Base-by-base conservation (phyloP, 2,797 vertebrate genomes). In the Diplodus puntazzo region DNA sequence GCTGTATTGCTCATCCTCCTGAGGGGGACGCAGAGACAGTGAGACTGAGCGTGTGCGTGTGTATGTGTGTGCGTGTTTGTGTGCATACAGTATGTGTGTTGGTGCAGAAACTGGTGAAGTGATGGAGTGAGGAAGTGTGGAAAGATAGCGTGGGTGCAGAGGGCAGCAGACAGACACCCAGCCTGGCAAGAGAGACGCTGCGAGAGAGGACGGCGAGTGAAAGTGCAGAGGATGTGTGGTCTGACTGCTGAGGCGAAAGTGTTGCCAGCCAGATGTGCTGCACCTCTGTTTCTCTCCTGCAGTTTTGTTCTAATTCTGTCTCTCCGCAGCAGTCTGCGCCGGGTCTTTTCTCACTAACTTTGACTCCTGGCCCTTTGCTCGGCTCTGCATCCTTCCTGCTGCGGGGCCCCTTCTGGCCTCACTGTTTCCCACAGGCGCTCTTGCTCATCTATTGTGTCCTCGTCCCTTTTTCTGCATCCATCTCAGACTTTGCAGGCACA, bases 161-260 rank as follows among this genome's bases (percentile, higher is more conserved):
- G 91, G 93, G 88, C 93, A 91, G 81, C 86, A 79, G 88, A 88
- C 92, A 94, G 92, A 93, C 86, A 53, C 74, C 23, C 65, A 69
- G 79, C 73, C 68, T 86, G 87, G 85, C 60, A 72, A 87, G 66
- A 76, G 65, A 80, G 85, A 61, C 8, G 23, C 43, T 67, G 48
- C 21, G 77, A 77, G 72, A 62, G 86, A 84, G 64, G 74, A 71
- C 20, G 20, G 81, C 2, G 52, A 78, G 75, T 60, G 83, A 68
- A 77, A 42, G 65, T 48, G 78, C 77, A 89, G 82, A 90, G 92
- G 90, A 90, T 89, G 89, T 91, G 85, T 79, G 88, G 76, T 86
- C 70, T 85, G 85, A 91, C 82, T 81, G 52, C 76, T 21, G 81
- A 82, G 88, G 86, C 73, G 79, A 90, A 89, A 89, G 89, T 80